These are phyloP conservation scores for Mus caroli DNA, from an alignment of 2,797 vertebrate species.

Conservation along the genomic window DNA sequence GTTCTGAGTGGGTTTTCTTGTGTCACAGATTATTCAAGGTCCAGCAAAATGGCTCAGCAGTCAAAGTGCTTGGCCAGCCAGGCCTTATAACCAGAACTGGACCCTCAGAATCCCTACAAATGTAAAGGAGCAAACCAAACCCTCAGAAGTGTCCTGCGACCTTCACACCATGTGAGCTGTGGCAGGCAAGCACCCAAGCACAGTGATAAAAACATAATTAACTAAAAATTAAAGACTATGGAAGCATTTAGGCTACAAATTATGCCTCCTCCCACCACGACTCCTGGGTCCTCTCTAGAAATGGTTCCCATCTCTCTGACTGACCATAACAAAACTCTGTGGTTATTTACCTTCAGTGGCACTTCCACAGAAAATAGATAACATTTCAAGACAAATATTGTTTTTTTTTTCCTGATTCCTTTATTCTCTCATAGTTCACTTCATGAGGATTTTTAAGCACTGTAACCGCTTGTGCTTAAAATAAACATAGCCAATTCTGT, in stretches of 20 bases:
- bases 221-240: not conserved
- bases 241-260: not conserved
- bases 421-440: conserved; percentile 69
- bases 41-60: not conserved
- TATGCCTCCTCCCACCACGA: not conserved
- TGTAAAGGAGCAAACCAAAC: too few species aligned
- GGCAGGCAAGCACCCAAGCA: not conserved
- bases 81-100: not conserved
- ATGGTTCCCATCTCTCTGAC: not conserved
- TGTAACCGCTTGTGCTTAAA: conserved; percentile 76
- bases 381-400: not conserved
- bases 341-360: not conserved
- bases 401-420: conserved; percentile 12
- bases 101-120: not conserved
- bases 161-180: not conserved
- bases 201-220: not conserved
- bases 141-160: not conserved
- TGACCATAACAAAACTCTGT: not conserved
- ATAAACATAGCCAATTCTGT: conserved; percentile 68
- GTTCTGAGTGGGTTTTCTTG: conserved; percentile 2
- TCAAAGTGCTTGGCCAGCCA: not conserved
- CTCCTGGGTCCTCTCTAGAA: not conserved
- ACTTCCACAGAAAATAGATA: conserved; percentile 25
- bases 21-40: not conserved
- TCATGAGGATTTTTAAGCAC: conserved; percentile 72